A percentile compares a stretch with the other conserved stretches of the same genome.
These are phyloP conservation scores for Oostethus manadensis DNA, from an alignment of 2,113 vertebrate genomes.

Conservation along the genomic window DNA sequence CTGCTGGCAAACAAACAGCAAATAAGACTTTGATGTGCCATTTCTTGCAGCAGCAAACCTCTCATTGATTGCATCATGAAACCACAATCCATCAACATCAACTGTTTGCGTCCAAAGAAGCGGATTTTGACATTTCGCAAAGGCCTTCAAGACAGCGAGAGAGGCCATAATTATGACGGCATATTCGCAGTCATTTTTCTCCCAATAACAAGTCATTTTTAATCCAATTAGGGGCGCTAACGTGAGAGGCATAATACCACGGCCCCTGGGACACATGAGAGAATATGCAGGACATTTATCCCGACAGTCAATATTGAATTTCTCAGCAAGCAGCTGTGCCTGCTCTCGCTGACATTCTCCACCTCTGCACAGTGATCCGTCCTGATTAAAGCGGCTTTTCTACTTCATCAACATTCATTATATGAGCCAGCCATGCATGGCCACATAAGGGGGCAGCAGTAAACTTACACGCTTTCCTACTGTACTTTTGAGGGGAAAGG, in stretches of 20 bases:
- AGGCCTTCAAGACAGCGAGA: constrained; percentile 32
- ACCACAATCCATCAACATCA: constrained; percentile 33
- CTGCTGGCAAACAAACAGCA: constrained; percentile 9
- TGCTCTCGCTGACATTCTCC: constrained; percentile 72
- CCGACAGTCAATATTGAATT: constrained; percentile 74
- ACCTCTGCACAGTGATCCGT: constrained; percentile 69
- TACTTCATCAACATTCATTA: constrained; percentile 74
- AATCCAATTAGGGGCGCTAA: constrained; percentile 70
- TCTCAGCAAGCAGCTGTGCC: constrained; percentile 71
- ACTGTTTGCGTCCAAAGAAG: constrained; percentile 12
- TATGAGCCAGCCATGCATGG: constrained; percentile 62
- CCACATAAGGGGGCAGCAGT: constrained; percentile 25
- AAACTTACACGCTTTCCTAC: constrained; percentile 51
- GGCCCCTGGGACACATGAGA: constrained; percentile 69
- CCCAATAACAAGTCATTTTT: constrained; percentile 72
- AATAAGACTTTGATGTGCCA: constrained; percentile 19
- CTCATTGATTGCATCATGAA: constrained; percentile 12
- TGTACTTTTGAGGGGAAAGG: constrained; percentile 25
- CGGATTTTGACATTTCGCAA: constrained; percentile 47
- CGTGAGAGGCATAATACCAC: constrained; percentile 68
- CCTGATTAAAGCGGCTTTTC: constrained; percentile 70
- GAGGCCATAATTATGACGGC: constrained; percentile 64
- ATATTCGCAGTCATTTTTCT: constrained; percentile 65
- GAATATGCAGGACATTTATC: constrained; percentile 73
- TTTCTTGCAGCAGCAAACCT: constrained; percentile 13